Evolutionary conservation across 1,140 invertebrate species (phyloP).

Genomic region (Lordiphosa clarofinis): DNA sequence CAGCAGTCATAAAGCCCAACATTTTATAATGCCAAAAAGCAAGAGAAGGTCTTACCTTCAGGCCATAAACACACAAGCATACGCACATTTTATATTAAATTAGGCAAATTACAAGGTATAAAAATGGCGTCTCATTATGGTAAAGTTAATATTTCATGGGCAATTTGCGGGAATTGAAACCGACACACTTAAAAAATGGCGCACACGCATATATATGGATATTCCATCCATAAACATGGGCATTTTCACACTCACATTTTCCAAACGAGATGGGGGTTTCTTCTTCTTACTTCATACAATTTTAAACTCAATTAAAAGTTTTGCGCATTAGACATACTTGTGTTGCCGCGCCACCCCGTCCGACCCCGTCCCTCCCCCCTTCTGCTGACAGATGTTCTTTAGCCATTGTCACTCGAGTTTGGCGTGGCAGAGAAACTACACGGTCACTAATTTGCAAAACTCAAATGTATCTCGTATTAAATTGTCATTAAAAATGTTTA

Average conservation of each 20-base stretch:
- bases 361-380: background rate
- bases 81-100: constrained; percentile 38
- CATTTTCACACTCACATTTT: constrained; percentile 31
- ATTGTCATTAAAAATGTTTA: constrained; percentile 65
- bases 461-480: constrained; percentile 63
- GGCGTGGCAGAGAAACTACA: constrained; percentile 1
- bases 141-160: constrained; percentile 75
- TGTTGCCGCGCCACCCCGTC: constrained; percentile 22
- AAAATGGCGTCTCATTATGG: constrained; percentile 74
- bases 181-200: constrained; percentile 73
- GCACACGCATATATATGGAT: constrained; percentile 15
- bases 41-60: constrained; percentile 1
- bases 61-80: constrained; percentile 22
- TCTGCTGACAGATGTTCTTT: background rate
- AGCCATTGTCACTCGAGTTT: background rate
- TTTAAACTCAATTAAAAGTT: constrained; percentile 77
- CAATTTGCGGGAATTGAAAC: constrained; percentile 74
- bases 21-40: background rate
- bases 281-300: constrained; percentile 57
- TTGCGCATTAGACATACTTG: constrained; percentile 70
- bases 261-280: background rate
- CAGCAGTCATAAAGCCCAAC: no score
- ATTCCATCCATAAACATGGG: constrained; percentile 16
- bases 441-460: constrained; percentile 13
- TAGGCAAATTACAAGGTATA: constrained; percentile 63